Evolutionary conservation across 2,113 vertebrate species (phyloP).

Genomic region (Gallinago media): DNA sequence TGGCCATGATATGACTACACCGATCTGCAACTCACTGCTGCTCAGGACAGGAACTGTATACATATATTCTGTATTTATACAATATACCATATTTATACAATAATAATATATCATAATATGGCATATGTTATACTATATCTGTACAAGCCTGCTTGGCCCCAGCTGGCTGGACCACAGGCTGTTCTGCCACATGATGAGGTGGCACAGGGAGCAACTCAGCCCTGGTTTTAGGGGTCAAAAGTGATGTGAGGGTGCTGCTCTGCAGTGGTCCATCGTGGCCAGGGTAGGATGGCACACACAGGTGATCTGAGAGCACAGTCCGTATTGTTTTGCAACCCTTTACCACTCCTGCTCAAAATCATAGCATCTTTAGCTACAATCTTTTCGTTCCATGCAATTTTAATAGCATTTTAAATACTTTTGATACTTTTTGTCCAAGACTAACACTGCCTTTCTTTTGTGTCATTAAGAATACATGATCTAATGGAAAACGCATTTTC

Average conservation of each 20-base stretch:
- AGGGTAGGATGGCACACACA: background rate
- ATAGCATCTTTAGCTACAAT: background rate
- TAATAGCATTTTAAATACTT: background rate
- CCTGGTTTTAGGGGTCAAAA: background rate
- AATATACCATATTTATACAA: background rate
- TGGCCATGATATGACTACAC: background rate
- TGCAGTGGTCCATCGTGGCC: rapidly evolving
- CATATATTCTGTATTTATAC: background rate
- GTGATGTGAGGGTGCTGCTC: background rate
- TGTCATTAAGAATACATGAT: background rate
- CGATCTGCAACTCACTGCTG: background rate
- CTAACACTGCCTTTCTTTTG: background rate
- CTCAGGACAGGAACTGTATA: background rate
- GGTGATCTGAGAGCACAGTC: background rate
- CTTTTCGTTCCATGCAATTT: background rate
- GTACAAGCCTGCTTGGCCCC: background rate
- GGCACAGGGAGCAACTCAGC: background rate
- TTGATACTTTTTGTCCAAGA: background rate
- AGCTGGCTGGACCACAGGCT: background rate
- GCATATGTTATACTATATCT: background rate
- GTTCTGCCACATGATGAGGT: rapidly evolving
- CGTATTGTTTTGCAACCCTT: background rate
- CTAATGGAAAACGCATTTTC: background rate
- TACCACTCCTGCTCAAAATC: background rate
- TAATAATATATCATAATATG: background rate